Evolutionary conservation across 1,140 invertebrate genomes (phyloP), one percentile per base, ranked within the genome.

Genomic region (Diorhabda sublineata): DNA sequence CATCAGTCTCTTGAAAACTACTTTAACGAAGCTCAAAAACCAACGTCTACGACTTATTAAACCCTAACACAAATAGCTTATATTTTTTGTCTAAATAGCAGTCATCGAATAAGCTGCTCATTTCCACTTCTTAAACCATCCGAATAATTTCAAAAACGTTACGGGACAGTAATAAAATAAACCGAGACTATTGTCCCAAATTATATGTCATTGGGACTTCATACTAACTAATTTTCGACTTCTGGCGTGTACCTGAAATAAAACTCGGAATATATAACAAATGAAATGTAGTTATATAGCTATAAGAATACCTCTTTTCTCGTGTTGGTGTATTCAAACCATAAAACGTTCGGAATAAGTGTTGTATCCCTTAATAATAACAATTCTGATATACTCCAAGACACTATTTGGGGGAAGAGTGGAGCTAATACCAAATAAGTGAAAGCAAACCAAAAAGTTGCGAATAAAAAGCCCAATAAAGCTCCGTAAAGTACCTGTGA

Each of bases 321-420:
- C 62, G 91, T 90, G 64, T 90, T 92, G n/a, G 92, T 95, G 79
- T 97, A 97, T 78, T 97, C 95, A 80, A 97, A 97, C 94, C 94
- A 97, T 66, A 97, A 80, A 5, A 97, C 91, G 80, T 97, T 96
- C 8, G 95, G 95, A 80, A 97, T 97, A 44, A 96, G 82, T 5
- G 94, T 95, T 59, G 93, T 94, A 77, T 97, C 95, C 73, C 94
- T 85, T 69, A 97, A 82, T 82, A 97, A 87, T 69, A 96, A 81
- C 78, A 93, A 88, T 83, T 97, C 95, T 67, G 92, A 93, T 76
- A 95, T 84, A 83, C 88, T 91, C 89, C 94, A 92, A 76, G 91
- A 88, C 45, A 92, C 92, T 73, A 97, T 86, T 75, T 90, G 85
- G 69, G 93, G 95, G 82, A 96, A 97, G 70, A 92, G 83, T 68